A percentile compares a stretch with the other conserved stretches of the same genome.
Evolutionary conservation across 1,140 invertebrate genomes (phyloP).

Genomic region (Trypoxylus dichotomus): DNA sequence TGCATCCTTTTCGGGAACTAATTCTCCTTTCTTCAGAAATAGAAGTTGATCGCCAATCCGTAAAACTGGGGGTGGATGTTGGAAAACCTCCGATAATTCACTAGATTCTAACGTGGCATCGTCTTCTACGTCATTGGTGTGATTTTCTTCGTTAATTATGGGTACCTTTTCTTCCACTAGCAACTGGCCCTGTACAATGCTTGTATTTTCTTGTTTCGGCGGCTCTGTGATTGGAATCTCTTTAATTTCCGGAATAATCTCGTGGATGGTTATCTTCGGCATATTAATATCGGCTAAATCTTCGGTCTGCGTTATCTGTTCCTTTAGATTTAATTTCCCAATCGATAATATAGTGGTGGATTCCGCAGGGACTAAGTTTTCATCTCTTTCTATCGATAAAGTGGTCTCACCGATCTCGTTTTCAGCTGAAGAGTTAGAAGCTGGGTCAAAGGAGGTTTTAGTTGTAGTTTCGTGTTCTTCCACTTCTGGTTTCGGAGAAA

Average conservation of each 20-base stretch:
- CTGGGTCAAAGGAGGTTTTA: not conserved
- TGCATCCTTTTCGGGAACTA: constrained; percentile 48
- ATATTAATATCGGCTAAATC: constrained; percentile 26
- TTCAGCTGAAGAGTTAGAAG: constrained; percentile 7
- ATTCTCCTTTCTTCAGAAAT: constrained; percentile 50
- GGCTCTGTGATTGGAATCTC: constrained; percentile 48
- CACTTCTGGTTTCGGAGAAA: not conserved
- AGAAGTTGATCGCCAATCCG: constrained; percentile 53
- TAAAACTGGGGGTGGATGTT: constrained; percentile 52
- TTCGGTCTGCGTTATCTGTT: not conserved
- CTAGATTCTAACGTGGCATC: constrained; percentile 50
- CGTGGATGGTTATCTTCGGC: constrained; percentile 50
- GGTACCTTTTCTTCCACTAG: constrained; percentile 49
- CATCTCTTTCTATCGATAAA: not conserved
- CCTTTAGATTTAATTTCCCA: not conserved
- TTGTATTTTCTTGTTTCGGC: constrained; percentile 39
- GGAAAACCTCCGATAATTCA: constrained; percentile 49
- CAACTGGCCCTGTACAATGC: constrained; percentile 35
- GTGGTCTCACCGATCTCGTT: constrained; percentile 24
- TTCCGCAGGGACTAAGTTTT: not conserved
- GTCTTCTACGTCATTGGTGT: not conserved
- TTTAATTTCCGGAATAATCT: constrained; percentile 50
- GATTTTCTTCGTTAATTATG: constrained; percentile 50
- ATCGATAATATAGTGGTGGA: not conserved
- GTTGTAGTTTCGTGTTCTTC: constrained; percentile 15